Percentiles rank a stretch among this genome's conserved stretches.
These are phyloP conservation scores for Pseudococcus longispinus DNA, from an alignment of 2,888 invertebrate species.

Conservation along the genomic window DNA sequence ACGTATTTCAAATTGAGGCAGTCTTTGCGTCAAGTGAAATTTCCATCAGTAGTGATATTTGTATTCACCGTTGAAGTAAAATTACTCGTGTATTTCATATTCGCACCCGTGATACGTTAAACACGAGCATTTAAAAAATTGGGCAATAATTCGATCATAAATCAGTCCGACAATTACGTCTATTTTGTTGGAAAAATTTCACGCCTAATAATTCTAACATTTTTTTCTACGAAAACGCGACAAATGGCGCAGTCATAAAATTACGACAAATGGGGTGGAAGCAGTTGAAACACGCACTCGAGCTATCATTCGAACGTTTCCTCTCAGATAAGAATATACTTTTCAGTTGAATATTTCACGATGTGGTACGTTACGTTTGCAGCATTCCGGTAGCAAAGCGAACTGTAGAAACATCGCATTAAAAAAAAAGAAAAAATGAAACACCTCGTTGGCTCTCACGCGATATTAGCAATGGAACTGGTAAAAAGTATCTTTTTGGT, in stretches of 20 bases:
- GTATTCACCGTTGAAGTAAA: not conserved
- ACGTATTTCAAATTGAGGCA: not conserved
- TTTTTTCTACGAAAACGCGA: not conserved
- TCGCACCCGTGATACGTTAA: not conserved
- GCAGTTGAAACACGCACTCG: conserved; percentile 44
- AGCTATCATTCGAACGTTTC: conserved; percentile 35
- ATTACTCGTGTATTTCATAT: not conserved
- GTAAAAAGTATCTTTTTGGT: not conserved
- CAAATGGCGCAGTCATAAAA: conserved; percentile 39
- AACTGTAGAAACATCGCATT: not conserved
- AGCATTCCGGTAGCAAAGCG: not conserved
- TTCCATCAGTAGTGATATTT: not conserved
- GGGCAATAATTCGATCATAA: conserved; percentile 24
- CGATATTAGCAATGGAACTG: not conserved
- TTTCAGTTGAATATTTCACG: not conserved
- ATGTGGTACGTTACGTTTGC: not conserved
- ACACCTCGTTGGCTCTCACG: not conserved
- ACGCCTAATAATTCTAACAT: conserved; percentile 27
- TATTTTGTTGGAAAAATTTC: conserved; percentile 34
- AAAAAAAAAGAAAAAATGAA: not conserved
- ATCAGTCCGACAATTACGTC: conserved; percentile 25
- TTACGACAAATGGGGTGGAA: conserved; percentile 46
- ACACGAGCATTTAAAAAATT: conserved; percentile 5
- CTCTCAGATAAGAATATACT: conserved; percentile 37
- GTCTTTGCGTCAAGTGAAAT: not conserved